These are phyloP conservation scores for Yasuhikotakia modesta DNA, from an alignment of 2,797 vertebrate species.

Conservation along the genomic window DNA sequence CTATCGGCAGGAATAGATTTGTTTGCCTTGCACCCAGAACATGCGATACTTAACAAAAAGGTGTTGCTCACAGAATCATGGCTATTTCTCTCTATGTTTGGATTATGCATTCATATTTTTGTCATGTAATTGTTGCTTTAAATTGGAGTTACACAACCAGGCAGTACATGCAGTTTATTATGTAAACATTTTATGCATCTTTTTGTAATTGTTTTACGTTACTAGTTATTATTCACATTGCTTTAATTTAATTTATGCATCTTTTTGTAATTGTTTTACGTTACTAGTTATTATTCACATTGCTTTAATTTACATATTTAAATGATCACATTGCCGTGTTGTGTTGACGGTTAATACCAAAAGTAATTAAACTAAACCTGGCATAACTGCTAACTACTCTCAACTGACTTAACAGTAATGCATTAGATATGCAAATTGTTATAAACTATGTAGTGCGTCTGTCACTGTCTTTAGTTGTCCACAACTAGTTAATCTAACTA, in stretches of 20 bases:
- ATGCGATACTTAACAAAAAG: conserved; percentile 26
- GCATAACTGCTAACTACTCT: neutral
- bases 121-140: neutral
- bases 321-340: neutral
- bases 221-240: too few species aligned
- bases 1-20: conserved; percentile 37
- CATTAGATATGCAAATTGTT: neutral
- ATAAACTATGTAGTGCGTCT: neutral
- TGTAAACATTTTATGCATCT: neutral
- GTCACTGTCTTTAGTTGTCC: conserved; percentile 9
- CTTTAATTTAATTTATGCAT: too few species aligned
- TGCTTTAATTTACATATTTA: neutral
- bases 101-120: neutral
- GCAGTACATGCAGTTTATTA: too few species aligned
- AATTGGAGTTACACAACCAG: neutral
- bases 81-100: neutral
- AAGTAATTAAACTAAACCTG: neutral
- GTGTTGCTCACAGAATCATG: neutral
- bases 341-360: neutral
- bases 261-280: neutral
- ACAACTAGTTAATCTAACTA: conserved; percentile 27
- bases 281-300: neutral
- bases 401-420: neutral
- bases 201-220: neutral
- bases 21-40: conserved; percentile 51